A percentile compares a stretch with the other conserved stretches of the same genome.
Conservation (phyloP, 2,113 vertebrate genomes). For the Microtus montanus region DNA sequence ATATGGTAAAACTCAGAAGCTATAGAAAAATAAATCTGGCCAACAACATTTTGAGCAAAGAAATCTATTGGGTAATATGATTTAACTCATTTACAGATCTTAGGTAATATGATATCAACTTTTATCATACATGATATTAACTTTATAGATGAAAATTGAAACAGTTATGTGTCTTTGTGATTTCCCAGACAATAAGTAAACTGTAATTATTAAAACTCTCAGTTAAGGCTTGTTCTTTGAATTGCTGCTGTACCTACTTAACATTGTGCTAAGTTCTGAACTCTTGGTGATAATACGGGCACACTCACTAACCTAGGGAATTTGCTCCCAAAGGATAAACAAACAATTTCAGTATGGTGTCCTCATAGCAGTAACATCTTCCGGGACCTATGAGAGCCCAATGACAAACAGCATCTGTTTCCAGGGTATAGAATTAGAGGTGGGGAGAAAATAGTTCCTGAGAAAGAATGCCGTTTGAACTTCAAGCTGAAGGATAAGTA, state of each 20-base stretch:
- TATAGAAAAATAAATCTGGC: background rate
- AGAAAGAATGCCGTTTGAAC: background rate
- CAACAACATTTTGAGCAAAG: background rate
- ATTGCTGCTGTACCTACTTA: background rate
- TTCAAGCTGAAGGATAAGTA: background rate
- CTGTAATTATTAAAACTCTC: conserved; percentile 13
- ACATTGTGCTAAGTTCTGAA: background rate
- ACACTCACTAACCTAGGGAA: background rate
- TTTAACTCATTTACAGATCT: background rate
- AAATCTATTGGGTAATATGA: background rate
- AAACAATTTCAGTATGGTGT: background rate
- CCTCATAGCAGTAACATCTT: background rate
- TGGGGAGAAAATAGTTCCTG: background rate
- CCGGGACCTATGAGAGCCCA: background rate
- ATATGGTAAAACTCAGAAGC: background rate
- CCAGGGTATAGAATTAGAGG: background rate
- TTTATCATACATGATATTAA: background rate
- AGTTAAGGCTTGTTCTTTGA: background rate
- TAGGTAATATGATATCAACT: too few species aligned
- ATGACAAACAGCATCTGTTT: background rate
- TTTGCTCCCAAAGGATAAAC: background rate
- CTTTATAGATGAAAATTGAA: conserved; percentile 9
- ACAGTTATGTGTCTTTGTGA: background rate
- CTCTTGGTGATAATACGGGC: background rate
- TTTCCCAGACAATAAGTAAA: background rate